phyloP scores from a whole-genome alignment of 1,140 invertebrate species.

The Tachypleus tridentatus region DNA sequence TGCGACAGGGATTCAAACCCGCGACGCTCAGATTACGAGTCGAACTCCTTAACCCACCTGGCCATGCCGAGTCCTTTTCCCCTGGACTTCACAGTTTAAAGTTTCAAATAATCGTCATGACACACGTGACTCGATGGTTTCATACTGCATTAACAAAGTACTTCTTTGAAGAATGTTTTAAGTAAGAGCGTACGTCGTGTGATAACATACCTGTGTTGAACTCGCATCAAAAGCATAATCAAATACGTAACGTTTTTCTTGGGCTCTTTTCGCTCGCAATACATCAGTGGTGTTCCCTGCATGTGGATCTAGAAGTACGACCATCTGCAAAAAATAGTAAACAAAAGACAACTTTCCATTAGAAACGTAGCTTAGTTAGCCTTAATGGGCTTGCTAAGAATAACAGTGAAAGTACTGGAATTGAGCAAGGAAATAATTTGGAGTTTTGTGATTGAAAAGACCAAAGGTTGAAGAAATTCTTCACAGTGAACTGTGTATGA shows the following conservation, averaged over 20 bases:
- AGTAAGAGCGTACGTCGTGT: no score
- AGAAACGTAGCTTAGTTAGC: slow-evolving; percentile 1
- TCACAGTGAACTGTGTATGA: neutral
- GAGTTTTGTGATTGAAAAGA: neutral
- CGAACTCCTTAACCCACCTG: no score
- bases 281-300: slow-evolving; percentile 48
- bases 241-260: slow-evolving; percentile 68
- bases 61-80: no score
- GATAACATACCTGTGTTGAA: slow-evolving; percentile 33
- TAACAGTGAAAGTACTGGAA: neutral
- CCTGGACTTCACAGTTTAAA: no score
- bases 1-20: no score
- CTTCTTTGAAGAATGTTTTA: no score
- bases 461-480: neutral
- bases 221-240: slow-evolving; percentile 60
- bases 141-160: no score
- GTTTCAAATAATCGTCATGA: no score
- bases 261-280: slow-evolving; percentile 48
- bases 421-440: no score
- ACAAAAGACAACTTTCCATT: neutral
- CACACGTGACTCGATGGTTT: no score
- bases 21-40: no score
- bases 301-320: slow-evolving; percentile 47
- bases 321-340: slow-evolving; percentile 39
- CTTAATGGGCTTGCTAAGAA: neutral